Percentiles rank a stretch among this genome's conserved stretches.
Conservation (phyloP, 2,797 vertebrate species). For the Phaenicophaeus curvirostris region DNA sequence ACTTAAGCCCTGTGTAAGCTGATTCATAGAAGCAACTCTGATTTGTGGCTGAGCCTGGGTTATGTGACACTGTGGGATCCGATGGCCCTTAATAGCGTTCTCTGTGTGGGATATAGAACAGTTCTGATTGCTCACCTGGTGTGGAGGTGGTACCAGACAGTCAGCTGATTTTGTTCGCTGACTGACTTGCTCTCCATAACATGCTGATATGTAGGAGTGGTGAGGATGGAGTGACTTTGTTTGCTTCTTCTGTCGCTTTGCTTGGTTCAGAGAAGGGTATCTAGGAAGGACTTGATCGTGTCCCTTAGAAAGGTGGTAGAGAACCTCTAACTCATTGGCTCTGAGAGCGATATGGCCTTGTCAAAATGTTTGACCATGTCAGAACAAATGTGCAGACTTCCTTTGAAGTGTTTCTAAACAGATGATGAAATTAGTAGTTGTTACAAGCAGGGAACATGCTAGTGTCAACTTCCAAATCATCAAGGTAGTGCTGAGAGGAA, state of each 20-base stretch:
- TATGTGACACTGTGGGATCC: neutral
- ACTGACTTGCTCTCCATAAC: neutral
- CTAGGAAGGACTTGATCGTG: neutral
- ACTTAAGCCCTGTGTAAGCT: neutral
- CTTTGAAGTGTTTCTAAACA: neutral
- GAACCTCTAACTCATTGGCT: neutral
- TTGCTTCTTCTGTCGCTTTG: neutral
- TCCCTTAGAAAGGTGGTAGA: neutral
- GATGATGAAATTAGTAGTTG: neutral
- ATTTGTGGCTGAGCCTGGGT: neutral
- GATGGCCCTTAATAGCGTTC: neutral
- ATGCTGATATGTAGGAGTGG: fast-evolving
- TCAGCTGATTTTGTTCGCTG: neutral
- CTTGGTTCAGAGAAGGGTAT: neutral
- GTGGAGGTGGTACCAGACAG: neutral
- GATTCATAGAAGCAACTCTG: neutral
- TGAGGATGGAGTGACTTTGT: neutral
- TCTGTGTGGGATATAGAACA: neutral
- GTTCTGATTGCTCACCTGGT: neutral
- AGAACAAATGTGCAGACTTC: neutral
- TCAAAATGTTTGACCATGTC: neutral
- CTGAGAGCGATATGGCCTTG: neutral
- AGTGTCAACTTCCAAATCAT: neutral
- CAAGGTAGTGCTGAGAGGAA: neutral
- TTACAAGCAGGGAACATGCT: neutral